These are phyloP conservation scores for Leptoclinus maculatus DNA, from an alignment of 2,797 vertebrate genomes.

Conservation along the genomic window DNA sequence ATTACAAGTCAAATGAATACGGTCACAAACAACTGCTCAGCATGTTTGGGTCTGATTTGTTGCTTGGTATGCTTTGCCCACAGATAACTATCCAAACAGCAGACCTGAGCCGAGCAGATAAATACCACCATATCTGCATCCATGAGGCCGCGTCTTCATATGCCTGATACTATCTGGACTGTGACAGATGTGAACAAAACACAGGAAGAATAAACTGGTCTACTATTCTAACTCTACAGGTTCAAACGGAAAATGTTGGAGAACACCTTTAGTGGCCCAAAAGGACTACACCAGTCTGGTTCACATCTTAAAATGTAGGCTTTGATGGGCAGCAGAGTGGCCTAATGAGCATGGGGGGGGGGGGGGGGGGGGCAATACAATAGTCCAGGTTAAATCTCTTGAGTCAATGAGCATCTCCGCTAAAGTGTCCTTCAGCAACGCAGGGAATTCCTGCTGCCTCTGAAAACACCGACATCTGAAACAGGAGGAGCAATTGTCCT, in stretches of 20 bases:
- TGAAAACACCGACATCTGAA: slow-evolving; percentile 11
- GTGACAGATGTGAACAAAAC: slow-evolving; percentile 5
- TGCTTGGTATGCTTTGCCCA: slow-evolving; percentile 15
- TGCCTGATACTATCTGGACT: slow-evolving; percentile 26
- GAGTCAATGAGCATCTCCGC: neutral
- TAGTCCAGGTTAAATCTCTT: slow-evolving; percentile 28
- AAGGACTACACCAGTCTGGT: neutral
- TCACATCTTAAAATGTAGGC: neutral
- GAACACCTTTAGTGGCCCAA: neutral
- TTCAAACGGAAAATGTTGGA: neutral
- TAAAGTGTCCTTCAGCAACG: neutral
- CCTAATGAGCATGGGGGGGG: neutral
- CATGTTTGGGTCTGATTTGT: slow-evolving; percentile 32
- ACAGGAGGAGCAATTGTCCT: neutral
- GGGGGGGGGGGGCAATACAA: neutral
- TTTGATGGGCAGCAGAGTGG: neutral
- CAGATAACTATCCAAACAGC: slow-evolving; percentile 28
- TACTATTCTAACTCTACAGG: neutral
- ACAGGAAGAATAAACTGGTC: slow-evolving; percentile 18
- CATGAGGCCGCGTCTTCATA: slow-evolving; percentile 5
- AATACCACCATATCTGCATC: slow-evolving; percentile 10
- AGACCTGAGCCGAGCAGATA: slow-evolving; percentile 17
- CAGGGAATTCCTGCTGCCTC: neutral
- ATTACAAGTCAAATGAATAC: slow-evolving; percentile 9
- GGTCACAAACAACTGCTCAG: slow-evolving; percentile 6